Conservation (phyloP, 2,888 invertebrate species). For the Reticulitermes lucifugus region DNA sequence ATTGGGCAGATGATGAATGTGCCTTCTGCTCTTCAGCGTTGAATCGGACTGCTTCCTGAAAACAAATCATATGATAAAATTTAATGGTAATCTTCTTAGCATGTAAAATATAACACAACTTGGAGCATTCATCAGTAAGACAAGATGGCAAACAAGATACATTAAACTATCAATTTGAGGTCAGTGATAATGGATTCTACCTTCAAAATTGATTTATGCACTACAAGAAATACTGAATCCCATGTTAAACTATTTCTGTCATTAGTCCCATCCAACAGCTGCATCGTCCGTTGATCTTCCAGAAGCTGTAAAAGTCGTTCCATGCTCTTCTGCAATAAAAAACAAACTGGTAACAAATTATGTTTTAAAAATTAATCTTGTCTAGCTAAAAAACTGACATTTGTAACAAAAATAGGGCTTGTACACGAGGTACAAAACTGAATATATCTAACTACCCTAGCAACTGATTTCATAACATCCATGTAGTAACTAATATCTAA, state of each 20-base stretch:
- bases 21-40: background rate
- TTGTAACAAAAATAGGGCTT: background rate
- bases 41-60: constrained; percentile 6
- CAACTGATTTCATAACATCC: too few relatives aligned
- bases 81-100: background rate
- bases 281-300: background rate
- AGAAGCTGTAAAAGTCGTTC: background rate
- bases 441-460: too few relatives aligned
- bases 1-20: background rate
- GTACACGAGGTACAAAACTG: too few relatives aligned
- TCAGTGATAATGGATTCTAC: background rate
- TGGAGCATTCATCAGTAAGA: background rate
- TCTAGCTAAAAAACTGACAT: background rate
- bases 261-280: background rate
- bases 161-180: background rate
- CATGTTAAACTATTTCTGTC: background rate
- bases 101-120: background rate
- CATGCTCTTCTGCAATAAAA: constrained; percentile 45
- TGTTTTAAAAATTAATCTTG: background rate
- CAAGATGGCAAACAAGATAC: background rate
- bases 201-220: background rate
- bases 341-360: background rate
- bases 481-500: too few relatives aligned
- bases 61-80: background rate
- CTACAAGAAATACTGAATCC: background rate